Percentiles rank a stretch among this genome's conserved stretches.
These are phyloP conservation scores for Melangyna quadrimaculata DNA, from an alignment of 2,888 invertebrate species.

Conservation along the genomic window DNA sequence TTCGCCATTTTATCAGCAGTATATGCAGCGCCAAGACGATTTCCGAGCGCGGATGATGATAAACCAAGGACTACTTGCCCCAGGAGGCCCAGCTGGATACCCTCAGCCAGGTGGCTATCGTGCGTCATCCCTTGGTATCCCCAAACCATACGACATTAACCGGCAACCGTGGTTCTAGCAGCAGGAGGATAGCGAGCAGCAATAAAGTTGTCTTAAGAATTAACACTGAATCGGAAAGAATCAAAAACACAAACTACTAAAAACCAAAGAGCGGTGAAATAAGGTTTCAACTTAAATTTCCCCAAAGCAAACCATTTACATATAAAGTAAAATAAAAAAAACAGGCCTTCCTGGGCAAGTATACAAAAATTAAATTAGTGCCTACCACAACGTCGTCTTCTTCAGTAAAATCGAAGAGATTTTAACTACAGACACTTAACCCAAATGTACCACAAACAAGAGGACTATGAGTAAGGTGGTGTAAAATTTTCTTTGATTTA, in stretches of 20 bases:
- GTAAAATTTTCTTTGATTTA: slow-evolving; percentile 16
- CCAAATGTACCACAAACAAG: slow-evolving; percentile 20
- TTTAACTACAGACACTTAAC: slow-evolving; percentile 35
- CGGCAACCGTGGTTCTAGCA: slow-evolving; percentile 87
- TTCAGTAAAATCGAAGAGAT: slow-evolving; percentile 48
- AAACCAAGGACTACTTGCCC: slow-evolving; percentile 79
- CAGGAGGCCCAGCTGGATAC: slow-evolving; percentile 81
- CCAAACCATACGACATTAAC: slow-evolving; percentile 89
- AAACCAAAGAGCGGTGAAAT: slow-evolving; percentile 67
- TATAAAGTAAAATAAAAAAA: slow-evolving; percentile 13
- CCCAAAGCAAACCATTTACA: slow-evolving; percentile 34
- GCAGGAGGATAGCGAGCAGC: slow-evolving; percentile 76
- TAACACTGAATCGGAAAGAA: slow-evolving; percentile 37
- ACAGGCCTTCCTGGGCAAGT: slow-evolving; percentile 39
- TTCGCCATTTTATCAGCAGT: slow-evolving; percentile 88
- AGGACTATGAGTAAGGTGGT: slow-evolving; percentile 24
- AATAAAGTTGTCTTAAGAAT: slow-evolving; percentile 35
- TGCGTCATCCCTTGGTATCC: slow-evolving; percentile 83
- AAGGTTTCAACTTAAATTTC: slow-evolving; percentile 68
- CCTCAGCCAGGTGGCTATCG: slow-evolving; percentile 85
- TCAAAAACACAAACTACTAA: slow-evolving; percentile 46
- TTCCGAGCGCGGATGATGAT: slow-evolving; percentile 84
- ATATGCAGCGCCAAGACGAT: slow-evolving; percentile 86
- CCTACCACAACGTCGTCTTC: slow-evolving; percentile 48
- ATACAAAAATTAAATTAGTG: slow-evolving; percentile 65